Percentiles rank a stretch among this genome's conserved stretches.
Conservation (phyloP, 2,797 vertebrate species). For the Hydrophis major region DNA sequence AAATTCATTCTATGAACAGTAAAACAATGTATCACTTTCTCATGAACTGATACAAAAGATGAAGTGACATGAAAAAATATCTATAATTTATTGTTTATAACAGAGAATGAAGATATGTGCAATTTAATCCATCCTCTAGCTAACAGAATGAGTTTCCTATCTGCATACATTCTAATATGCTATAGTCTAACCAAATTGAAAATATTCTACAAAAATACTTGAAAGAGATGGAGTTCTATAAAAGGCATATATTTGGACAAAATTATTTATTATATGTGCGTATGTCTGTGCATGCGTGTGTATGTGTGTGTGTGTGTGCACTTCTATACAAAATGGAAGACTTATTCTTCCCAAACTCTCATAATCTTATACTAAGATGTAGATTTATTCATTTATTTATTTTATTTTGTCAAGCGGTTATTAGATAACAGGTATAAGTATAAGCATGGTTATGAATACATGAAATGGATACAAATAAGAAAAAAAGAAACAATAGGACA, state of each 20-base stretch:
- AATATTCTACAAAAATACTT: not conserved
- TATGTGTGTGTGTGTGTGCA: not conserved
- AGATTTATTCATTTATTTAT: not conserved
- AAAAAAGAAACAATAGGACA: no score
- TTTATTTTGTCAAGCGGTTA: no score
- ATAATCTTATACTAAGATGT: not conserved
- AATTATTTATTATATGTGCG: not conserved
- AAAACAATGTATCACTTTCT: not conserved
- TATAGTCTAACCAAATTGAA: not conserved
- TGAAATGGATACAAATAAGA: no score
- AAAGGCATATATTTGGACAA: not conserved
- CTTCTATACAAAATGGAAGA: not conserved
- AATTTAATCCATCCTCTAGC: not conserved
- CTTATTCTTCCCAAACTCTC: not conserved
- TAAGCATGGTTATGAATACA: no score
- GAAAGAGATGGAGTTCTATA: not conserved
- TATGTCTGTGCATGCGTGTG: not conserved
- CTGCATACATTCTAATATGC: not conserved
- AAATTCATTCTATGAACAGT: not conserved
- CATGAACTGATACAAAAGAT: conserved; percentile 13
- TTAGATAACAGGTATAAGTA: no score
- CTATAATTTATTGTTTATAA: not conserved
- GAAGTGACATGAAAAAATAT: not conserved
- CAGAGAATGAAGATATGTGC: not conserved
- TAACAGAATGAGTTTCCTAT: not conserved